Evolutionary conservation across 2,797 vertebrate species (phyloP), one percentile per base, ranked within the genome.

Genomic region (Crypturellus tataupa): DNA sequence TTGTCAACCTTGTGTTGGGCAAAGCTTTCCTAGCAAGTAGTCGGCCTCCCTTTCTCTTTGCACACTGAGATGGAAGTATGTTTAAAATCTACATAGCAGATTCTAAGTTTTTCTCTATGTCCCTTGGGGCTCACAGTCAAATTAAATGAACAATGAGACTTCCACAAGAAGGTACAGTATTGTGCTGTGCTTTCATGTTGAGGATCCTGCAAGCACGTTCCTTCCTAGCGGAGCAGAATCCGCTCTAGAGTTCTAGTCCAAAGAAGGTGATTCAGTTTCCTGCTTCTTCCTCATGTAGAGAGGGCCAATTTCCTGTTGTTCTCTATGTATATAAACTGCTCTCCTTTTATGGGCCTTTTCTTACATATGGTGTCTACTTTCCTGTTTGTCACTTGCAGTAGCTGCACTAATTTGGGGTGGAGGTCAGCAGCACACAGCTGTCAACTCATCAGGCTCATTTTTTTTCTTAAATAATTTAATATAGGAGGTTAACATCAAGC

Each of bases 251-350:
- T 80, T 94, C 84, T 44, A 81, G 65, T 80, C 91, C 78, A 91
- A 93, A 95, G 91, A 97, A 96, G 93, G 89, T 96, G 95, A 97
- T 96, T 97, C 96, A 97, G 78, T 89, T 97, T 97, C 96, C 97
- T 96, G 87, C 86, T 85, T 58, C 87, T 96, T 87, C 60, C 87
- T 96, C 94, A 85, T 2, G 1, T 89, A 94, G 63, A 86, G 75
- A 67, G 80, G 72, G 85, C 63, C 9, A 24, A 19, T 95, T 96
- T 97, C 96, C 97, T 97, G 96, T 94, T 96, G 51, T 95, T 95
- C 94, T 80, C 63, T 46, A 81, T 86, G 64, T 78, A 77, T 67
- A 51, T 23, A 80, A 87, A n/a, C 56, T 47, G 76, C 69, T 94
- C n/a, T 89, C 92, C 87, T 93, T 97, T 96, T 93, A 95, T 77